Percentiles rank a stretch among this genome's conserved stretches.
Conservation (phyloP, 2,888 invertebrate species). For the Subacronicta megacephala region DNA sequence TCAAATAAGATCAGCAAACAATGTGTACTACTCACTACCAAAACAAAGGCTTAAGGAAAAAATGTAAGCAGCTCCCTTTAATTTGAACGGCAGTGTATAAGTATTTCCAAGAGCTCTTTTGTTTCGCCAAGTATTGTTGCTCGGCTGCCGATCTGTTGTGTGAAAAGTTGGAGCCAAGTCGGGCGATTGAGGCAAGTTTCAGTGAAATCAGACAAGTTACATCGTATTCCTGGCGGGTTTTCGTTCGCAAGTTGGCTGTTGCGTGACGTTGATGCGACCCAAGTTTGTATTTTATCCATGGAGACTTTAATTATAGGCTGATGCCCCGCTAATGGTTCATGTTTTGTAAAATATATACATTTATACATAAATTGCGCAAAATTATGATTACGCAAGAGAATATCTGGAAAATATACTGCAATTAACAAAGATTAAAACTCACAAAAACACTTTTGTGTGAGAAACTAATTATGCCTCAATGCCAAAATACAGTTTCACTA, state of each 20-base stretch:
- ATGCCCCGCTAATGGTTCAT: conserved; percentile 44
- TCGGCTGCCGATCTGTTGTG: conserved; percentile 74
- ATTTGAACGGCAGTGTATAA: conserved; percentile 70
- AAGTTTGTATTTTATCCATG: conserved; percentile 79
- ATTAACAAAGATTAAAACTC: not conserved
- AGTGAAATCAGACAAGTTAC: conserved; percentile 81
- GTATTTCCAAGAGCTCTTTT: conserved; percentile 78
- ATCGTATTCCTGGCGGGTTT: conserved; percentile 81
- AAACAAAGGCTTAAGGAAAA: conserved; percentile 43
- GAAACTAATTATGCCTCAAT: too few species aligned
- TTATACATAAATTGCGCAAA: too few species aligned
- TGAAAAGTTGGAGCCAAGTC: conserved; percentile 76
- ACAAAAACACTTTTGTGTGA: not conserved
- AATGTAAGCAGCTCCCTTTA: conserved; percentile 57
- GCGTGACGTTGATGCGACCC: conserved; percentile 81
- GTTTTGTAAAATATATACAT: conserved; percentile 8
- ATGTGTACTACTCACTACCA: conserved; percentile 32
- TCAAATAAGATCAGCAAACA: conserved; percentile 36
- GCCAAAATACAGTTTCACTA: too few species aligned
- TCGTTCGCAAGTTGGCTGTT: conserved; percentile 77
- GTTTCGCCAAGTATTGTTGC: conserved; percentile 81
- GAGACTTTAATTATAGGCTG: conserved; percentile 74
- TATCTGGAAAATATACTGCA: not conserved
- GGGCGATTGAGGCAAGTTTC: conserved; percentile 80
- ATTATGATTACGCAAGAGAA: not conserved